Evolutionary conservation across 2,888 invertebrate genomes (phyloP).

Genomic region (Rhorus exstirpatorius): DNA sequence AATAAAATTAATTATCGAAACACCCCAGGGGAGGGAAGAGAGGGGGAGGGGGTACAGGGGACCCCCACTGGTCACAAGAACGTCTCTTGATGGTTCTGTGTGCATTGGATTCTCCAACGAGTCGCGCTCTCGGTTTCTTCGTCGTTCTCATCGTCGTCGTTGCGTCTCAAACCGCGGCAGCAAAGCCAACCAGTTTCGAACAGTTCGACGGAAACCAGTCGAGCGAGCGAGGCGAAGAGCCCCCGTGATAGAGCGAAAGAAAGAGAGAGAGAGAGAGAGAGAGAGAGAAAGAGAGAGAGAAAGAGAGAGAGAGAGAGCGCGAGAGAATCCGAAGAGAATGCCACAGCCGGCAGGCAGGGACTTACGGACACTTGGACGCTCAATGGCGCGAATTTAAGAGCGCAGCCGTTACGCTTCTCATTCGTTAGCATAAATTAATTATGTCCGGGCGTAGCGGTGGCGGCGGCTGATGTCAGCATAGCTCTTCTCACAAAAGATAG

Average conservation of each 20-base stretch:
- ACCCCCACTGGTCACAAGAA: slow-evolving; percentile 68
- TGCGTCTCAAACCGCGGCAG: slow-evolving; percentile 69
- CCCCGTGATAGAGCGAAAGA: slow-evolving; percentile 59
- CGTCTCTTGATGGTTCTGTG: slow-evolving; percentile 50
- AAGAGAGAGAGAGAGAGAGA: slow-evolving; percentile 59
- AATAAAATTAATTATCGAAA: slow-evolving; percentile 80
- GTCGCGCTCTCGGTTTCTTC: slow-evolving; percentile 38
- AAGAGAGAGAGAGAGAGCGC: slow-evolving; percentile 59
- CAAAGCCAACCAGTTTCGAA: slow-evolving; percentile 82
- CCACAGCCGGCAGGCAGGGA: slow-evolving; percentile 75
- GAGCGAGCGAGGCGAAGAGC: slow-evolving; percentile 77
- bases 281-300: slow-evolving; percentile 58
- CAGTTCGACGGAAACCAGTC: slow-evolving; percentile 84
- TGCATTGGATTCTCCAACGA: slow-evolving; percentile 51
- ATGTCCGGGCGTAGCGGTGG: slow-evolving; percentile 78
- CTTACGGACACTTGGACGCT: slow-evolving; percentile 84
- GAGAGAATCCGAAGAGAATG: slow-evolving; percentile 71
- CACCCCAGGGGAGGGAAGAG: slow-evolving; percentile 65
- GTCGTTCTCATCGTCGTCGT: slow-evolving; percentile 55
- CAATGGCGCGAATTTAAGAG: slow-evolving; percentile 85
- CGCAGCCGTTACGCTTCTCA: slow-evolving; percentile 85
- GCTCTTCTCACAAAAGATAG: slow-evolving; percentile 37
- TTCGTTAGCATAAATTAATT: slow-evolving; percentile 86
- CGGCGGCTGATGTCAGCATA: slow-evolving; percentile 77
- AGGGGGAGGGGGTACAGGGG: slow-evolving; percentile 52